Base-by-base conservation (phyloP, 2,113 vertebrate genomes). In the Sminthopsis crassicaudata region DNA sequence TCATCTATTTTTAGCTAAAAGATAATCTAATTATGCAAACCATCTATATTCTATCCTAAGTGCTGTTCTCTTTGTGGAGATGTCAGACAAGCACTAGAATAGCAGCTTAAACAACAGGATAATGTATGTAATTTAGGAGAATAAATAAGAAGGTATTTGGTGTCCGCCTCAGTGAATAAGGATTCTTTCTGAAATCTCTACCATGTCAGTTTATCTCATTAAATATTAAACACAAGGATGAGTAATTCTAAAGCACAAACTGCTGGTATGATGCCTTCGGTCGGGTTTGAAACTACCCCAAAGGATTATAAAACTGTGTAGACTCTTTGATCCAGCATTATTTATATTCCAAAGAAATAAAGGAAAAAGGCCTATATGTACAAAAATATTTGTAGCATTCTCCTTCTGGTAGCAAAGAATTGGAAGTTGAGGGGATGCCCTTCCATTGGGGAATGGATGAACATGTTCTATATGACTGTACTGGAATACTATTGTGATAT, bases 21-120 rank as follows among this genome's bases (percentile, higher is more conserved):
- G 88, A 27, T 30, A 93, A 53, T 53, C 53, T 60, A 67, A 10
- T 8, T 89, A 53, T 84, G 90, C 90, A 94, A 90, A 95, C n/a
- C 67, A 90, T 4, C 90, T 91, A 26, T 96, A 42, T 84, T 84
- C 67, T 42, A 42, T 7, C 42, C 36, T 84, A 42, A 84, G n/a
- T 84, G 36, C 89, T 53, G 11, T 23, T 97, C 26, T 27, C 6
- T 26, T 46, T 50, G 11, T 92, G 22, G 53, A 46, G 50, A 92
- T 14, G 8, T 27, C 30, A 48, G 92, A 19, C 3, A 25, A 57
- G 10, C 24, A 24, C 25, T 30, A 10, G 48, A 36, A 36, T 55
- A 46, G 92, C 55, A 57, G 14, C 55, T 92, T 84, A 84, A 51
- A 55, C 6, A 48, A 26, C 16, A 84, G 19, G 42, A 42, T 84